Conservation (phyloP, 2,113 vertebrate genomes). For the Spheniscus mendiculus region DNA sequence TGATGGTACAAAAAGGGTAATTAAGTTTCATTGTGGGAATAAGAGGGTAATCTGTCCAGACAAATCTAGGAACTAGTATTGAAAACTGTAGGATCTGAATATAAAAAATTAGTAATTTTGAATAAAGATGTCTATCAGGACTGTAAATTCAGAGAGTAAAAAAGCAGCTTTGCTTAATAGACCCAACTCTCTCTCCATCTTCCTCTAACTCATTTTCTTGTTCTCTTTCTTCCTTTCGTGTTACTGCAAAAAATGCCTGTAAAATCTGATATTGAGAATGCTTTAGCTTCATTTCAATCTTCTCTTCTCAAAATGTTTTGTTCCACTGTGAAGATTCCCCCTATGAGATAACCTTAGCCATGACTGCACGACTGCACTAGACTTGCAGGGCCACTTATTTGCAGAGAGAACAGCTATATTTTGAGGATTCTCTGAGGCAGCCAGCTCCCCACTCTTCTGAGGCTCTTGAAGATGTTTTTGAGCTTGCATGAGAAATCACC, state of each 20-base stretch:
- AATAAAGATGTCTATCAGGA: constrained; percentile 49
- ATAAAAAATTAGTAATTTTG: constrained; percentile 49
- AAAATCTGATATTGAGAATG: constrained; percentile 3
- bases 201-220: constrained; percentile 44
- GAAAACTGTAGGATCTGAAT: constrained; percentile 40
- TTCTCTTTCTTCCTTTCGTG: constrained; percentile 22
- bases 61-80: constrained; percentile 30
- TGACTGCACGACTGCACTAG: rapidly evolving
- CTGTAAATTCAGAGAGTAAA: constrained; percentile 28
- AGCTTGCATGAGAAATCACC: constrained; percentile 26
- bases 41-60: constrained; percentile 55
- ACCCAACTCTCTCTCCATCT: constrained; percentile 29
- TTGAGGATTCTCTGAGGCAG: background rate
- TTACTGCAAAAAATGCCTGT: background rate
- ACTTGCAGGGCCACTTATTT: background rate
- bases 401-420: background rate
- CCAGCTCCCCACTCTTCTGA: background rate
- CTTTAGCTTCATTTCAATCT: constrained; percentile 28
- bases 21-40: constrained; percentile 47
- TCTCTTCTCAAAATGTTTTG: constrained; percentile 6
- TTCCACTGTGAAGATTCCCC: background rate
- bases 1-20: constrained; percentile 49
- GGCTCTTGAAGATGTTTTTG: background rate
- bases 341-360: background rate
- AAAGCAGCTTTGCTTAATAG: constrained; percentile 22